Percentiles rank a stretch among this genome's conserved stretches.
Conservation (phyloP, 2,797 vertebrate species). For the Onychomys torridus region DNA sequence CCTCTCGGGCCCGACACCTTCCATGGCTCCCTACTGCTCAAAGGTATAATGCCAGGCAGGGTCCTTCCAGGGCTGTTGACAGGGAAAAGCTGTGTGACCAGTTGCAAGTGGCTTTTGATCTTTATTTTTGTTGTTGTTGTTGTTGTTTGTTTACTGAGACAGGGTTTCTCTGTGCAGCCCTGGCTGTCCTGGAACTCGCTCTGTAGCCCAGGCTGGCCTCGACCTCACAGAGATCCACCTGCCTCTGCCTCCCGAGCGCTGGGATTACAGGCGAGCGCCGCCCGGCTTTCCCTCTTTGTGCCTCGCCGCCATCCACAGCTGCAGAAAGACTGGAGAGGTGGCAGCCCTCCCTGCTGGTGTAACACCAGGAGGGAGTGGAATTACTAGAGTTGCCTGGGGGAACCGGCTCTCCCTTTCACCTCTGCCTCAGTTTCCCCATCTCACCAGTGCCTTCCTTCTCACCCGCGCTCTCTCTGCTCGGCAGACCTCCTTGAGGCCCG, state of each 20-base stretch:
- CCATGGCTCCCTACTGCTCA: neutral
- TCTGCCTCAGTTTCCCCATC: conserved; percentile 14
- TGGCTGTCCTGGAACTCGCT: neutral
- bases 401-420: neutral
- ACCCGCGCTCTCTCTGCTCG: neutral
- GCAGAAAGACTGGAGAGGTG: neutral
- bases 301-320: neutral
- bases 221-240: neutral
- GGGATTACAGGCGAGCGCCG: neutral
- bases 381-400: neutral
- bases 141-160: neutral
- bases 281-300: no score
- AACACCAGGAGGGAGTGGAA: neutral
- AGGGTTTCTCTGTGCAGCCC: neutral
- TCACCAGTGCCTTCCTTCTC: no score
- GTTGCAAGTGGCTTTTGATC: neutral
- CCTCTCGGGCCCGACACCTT: neutral
- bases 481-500: conserved; percentile 93
- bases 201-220: neutral
- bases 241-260: neutral
- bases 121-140: no score
- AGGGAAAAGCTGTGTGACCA: neutral
- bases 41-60: neutral
- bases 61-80: neutral
- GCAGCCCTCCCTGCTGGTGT: neutral